Evolutionary conservation across 64 coral and sea anemone species (phyloP).

Genomic region (Stichodactyla mertensii): DNA sequence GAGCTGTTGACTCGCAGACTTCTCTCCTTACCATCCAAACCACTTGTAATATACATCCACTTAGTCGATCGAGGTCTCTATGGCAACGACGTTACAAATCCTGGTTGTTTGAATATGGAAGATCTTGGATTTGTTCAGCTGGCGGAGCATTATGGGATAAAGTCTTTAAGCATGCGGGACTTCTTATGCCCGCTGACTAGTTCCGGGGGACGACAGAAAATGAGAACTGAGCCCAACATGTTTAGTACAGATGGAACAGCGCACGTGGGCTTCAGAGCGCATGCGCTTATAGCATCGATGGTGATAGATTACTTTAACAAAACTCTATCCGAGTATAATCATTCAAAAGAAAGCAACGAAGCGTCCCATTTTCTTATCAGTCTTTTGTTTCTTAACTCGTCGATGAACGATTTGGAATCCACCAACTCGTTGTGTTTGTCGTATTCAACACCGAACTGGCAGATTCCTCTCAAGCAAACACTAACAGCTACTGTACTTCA

Average conservation of each 20-base stretch:
- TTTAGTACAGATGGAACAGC: conserved; percentile 13
- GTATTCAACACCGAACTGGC: background rate
- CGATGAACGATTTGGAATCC: conserved; percentile 6
- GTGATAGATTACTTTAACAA: conserved; percentile 34
- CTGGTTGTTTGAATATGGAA: conserved; percentile 42
- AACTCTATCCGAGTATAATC: background rate
- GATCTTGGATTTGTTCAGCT: conserved; percentile 44
- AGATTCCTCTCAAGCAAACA: conserved; percentile 15
- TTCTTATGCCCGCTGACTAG: conserved; percentile 46
- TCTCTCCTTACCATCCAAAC: conserved; percentile 1
- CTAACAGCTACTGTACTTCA: background rate
- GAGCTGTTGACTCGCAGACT: conserved; percentile 30
- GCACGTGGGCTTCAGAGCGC: conserved; percentile 11
- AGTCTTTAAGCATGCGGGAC: conserved; percentile 43
- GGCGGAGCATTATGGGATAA: conserved; percentile 57
- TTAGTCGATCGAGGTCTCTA: background rate
- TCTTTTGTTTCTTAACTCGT: background rate
- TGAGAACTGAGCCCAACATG: background rate
- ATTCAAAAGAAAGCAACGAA: background rate
- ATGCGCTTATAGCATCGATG: conserved; percentile 39
- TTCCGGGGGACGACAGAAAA: background rate
- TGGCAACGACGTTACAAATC: background rate
- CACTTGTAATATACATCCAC: conserved; percentile 20
- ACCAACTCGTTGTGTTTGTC: background rate
- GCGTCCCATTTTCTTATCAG: background rate